These are phyloP conservation scores for Lathronympha strigana DNA, from an alignment of 2,888 invertebrate genomes.

Conservation along the genomic window DNA sequence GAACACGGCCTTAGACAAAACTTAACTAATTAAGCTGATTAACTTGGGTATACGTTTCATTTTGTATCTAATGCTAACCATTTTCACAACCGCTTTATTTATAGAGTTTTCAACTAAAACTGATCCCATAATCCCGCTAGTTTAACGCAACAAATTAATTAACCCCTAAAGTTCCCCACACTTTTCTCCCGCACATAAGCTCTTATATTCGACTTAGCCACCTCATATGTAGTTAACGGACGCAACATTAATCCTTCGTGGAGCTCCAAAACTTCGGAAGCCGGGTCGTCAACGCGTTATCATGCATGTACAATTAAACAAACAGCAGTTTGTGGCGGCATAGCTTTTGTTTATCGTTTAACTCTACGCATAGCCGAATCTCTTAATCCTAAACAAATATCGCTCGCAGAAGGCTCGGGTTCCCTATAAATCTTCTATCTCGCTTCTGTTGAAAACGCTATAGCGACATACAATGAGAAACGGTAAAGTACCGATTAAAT, in stretches of 20 bases:
- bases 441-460: slow-evolving; percentile 56
- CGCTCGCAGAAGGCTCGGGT: slow-evolving; percentile 51
- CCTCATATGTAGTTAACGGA: slow-evolving; percentile 53
- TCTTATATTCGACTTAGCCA: slow-evolving; percentile 52
- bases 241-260: slow-evolving; percentile 57
- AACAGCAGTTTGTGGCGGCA: slow-evolving; percentile 75
- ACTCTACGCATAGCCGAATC: slow-evolving; percentile 71
- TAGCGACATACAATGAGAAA: slow-evolving; percentile 73
- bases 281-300: slow-evolving; percentile 70
- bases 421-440: slow-evolving; percentile 65
- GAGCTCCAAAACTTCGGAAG: slow-evolving; percentile 57
- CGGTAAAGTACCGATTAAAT: slow-evolving; percentile 80
- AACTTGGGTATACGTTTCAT: neutral
- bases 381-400: slow-evolving; percentile 82
- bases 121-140: slow-evolving; percentile 26
- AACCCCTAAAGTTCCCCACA: slow-evolving; percentile 33
- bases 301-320: slow-evolving; percentile 78
- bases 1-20: neutral
- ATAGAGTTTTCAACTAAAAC: slow-evolving; percentile 22
- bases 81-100: slow-evolving; percentile 16
- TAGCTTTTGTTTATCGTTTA: slow-evolving; percentile 78
- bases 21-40: too few relatives aligned
- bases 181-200: slow-evolving; percentile 45
- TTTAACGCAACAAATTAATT: slow-evolving; percentile 29
- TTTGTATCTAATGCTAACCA: slow-evolving; percentile 5